A percentile compares a stretch with the other conserved stretches of the same genome.
phyloP scores from a whole-genome alignment of 2,888 invertebrate species.

The Monoplex corrugatus region DNA sequence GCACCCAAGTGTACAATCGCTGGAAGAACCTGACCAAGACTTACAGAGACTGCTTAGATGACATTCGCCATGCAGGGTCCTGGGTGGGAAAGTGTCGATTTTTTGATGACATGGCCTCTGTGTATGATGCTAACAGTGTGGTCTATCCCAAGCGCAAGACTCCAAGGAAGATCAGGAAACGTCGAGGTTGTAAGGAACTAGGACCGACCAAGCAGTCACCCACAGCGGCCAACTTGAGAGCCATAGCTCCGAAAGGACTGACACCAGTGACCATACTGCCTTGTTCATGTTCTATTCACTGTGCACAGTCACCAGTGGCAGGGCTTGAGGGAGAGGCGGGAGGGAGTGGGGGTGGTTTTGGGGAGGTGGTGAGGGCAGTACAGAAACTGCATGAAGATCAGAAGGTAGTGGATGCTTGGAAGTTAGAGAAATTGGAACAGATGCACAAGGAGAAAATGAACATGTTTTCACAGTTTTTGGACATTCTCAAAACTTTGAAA shows the following conservation, averaged over 20 bases:
- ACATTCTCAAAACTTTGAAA: slow-evolving; percentile 40
- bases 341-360: background rate
- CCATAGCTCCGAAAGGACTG: background rate
- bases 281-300: too few species aligned
- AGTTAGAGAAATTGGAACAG: slow-evolving; percentile 50
- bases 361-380: slow-evolving; percentile 2
- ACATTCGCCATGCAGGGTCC: background rate
- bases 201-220: background rate
- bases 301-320: too few species aligned
- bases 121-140: background rate
- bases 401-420: slow-evolving; percentile 44
- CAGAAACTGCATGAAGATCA: slow-evolving; percentile 45
- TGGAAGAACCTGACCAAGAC: slow-evolving; percentile 56
- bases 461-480: slow-evolving; percentile 50
- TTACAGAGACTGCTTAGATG: slow-evolving; percentile 49
- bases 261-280: background rate
- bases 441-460: slow-evolving; percentile 57
- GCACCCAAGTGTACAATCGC: slow-evolving; percentile 52
- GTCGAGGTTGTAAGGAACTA: background rate
- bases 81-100: slow-evolving; percentile 49
- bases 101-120: slow-evolving; percentile 48
- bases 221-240: background rate
- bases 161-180: background rate
- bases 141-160: background rate
- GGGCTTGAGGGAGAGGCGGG: background rate